Percentiles rank a stretch among this genome's conserved stretches.
phyloP scores from a whole-genome alignment of 2,797 vertebrate genomes.

The Darevskia mixta region DNA sequence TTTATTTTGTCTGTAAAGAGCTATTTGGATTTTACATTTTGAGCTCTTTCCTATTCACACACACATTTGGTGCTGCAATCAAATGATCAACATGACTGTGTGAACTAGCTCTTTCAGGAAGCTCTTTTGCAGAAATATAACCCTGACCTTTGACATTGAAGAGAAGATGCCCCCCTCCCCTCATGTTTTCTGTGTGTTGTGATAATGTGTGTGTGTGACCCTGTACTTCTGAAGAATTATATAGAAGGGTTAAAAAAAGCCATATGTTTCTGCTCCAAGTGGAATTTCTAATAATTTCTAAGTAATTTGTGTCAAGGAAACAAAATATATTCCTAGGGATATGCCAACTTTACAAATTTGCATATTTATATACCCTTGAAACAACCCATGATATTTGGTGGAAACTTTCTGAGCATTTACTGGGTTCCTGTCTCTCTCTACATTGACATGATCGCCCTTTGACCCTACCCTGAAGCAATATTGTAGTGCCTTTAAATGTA shows the following conservation, averaged over 20 bases:
- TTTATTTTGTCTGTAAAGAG: background rate
- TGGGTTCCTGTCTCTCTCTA: conserved; percentile 59
- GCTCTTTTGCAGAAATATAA: background rate
- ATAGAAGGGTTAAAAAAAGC: conserved; percentile 22
- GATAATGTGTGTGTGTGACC: background rate
- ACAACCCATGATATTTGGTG: background rate
- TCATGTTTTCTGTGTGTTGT: background rate
- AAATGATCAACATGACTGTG: background rate
- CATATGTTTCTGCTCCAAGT: conserved; percentile 28
- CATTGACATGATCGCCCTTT: conserved; percentile 59
- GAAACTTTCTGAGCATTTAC: conserved; percentile 41
- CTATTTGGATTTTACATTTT: background rate
- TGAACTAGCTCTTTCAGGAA: background rate
- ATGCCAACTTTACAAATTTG: conserved; percentile 43
- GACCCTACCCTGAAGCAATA: conserved; percentile 58
- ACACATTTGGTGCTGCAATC: background rate
- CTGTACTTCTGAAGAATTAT: conserved; percentile 9
- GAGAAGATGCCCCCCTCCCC: too few species aligned
- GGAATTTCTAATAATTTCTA: conserved; percentile 1
- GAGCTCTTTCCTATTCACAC: background rate
- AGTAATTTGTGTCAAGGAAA: conserved; percentile 15
- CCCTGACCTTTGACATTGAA: background rate
- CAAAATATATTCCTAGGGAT: background rate
- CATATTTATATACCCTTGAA: conserved; percentile 30
- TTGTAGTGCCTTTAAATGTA: conserved; percentile 64